Percentiles rank a stretch among this genome's conserved stretches.
Conservation (phyloP, 2,888 invertebrate species). For the Troides oblongomaculatus region DNA sequence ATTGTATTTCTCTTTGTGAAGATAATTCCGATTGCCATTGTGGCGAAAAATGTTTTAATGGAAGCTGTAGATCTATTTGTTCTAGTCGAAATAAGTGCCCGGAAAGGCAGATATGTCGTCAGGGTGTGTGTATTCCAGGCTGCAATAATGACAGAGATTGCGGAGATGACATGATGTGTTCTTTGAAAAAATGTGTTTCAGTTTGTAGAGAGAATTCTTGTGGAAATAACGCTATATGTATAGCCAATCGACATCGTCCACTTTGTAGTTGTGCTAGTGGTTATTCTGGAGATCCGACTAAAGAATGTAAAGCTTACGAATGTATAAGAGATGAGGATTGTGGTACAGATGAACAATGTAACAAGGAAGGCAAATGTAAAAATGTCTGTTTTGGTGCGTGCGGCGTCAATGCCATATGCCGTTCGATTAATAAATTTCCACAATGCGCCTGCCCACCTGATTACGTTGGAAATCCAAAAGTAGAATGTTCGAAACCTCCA, state of each 20-base stretch:
- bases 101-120: constrained; percentile 87
- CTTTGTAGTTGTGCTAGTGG: constrained; percentile 94
- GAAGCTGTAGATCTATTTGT: constrained; percentile 87
- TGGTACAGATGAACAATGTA: constrained; percentile 87
- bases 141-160: constrained; percentile 91
- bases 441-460: constrained; percentile 91
- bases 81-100: constrained; percentile 84
- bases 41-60: constrained; percentile 87
- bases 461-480: constrained; percentile 89
- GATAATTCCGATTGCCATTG: constrained; percentile 86
- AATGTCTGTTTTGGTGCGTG: constrained; percentile 91
- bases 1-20: constrained; percentile 86
- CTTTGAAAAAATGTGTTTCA: constrained; percentile 82
- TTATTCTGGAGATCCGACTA: constrained; percentile 88
- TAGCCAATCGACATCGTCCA: constrained; percentile 88
- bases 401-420: constrained; percentile 91
- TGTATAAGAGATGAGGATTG: constrained; percentile 89
- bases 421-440: constrained; percentile 86
- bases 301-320: constrained; percentile 87
- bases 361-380: constrained; percentile 83
- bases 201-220: constrained; percentile 87
- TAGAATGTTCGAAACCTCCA: constrained; percentile 85
- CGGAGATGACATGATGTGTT: constrained; percentile 86
- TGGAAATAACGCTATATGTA: constrained; percentile 89
- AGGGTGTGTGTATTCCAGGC: constrained; percentile 87